These are phyloP conservation scores for Chrysoperla carnea DNA, from an alignment of 1,140 invertebrate species.

Conservation along the genomic window DNA sequence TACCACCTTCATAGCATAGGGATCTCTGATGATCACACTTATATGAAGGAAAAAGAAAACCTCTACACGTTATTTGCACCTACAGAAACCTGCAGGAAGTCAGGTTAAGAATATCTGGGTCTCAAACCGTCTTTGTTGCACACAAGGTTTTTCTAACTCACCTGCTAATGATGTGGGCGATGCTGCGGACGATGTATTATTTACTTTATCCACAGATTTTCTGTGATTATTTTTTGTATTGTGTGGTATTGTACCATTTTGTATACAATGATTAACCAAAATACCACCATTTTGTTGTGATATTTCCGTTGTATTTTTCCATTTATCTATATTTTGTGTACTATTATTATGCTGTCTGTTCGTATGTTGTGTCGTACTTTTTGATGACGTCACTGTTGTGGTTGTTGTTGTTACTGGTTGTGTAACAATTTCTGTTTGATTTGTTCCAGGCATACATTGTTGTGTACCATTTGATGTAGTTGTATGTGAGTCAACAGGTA, in stretches of 20 bases:
- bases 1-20: too few species aligned
- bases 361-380: constrained; percentile 26
- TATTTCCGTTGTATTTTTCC: constrained; percentile 4
- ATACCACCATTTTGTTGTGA: constrained; percentile 17
- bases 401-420: constrained; percentile 3
- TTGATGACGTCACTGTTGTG: constrained; percentile 20
- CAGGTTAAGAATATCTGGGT: too few species aligned
- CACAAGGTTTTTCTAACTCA: too few species aligned
- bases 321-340: constrained; percentile 23
- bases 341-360: constrained; percentile 27
- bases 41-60: too few species aligned
- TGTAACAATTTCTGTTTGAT: constrained; percentile 16
- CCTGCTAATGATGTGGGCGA: constrained; percentile 8
- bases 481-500: constrained; percentile 55
- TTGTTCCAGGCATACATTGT: constrained; percentile 26
- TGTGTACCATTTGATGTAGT: background rate
- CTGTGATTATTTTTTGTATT: constrained; percentile 29
- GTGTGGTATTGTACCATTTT: constrained; percentile 17
- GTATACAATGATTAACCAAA: constrained; percentile 26
- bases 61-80: too few species aligned
- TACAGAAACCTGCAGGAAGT: too few species aligned
- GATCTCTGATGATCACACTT: too few species aligned
- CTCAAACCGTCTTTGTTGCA: too few species aligned
- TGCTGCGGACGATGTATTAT: constrained; percentile 22
- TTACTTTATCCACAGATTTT: constrained; percentile 32